Conservation (phyloP, 2,113 vertebrate genomes). For the Fulica atra region DNA sequence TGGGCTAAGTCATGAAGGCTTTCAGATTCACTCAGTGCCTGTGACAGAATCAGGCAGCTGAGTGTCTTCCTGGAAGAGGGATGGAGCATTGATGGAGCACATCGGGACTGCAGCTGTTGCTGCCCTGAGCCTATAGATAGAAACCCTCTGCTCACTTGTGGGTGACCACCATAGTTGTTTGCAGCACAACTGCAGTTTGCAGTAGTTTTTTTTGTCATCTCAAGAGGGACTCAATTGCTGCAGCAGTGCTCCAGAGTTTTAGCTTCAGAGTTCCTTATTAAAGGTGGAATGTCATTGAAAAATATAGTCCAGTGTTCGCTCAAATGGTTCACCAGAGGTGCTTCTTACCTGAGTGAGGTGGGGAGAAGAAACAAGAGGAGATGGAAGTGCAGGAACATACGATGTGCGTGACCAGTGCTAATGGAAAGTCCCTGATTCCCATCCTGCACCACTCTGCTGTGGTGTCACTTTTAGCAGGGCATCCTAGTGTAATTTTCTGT, state of each 20-base stretch:
- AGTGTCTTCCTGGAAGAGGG: neutral
- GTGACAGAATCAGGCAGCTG: neutral
- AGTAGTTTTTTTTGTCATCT: neutral
- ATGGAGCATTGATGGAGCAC: neutral
- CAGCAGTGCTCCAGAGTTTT: neutral
- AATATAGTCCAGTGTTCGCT: neutral
- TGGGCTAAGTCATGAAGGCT: neutral
- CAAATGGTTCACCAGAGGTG: neutral
- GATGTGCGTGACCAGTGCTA: neutral
- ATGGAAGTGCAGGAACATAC: neutral
- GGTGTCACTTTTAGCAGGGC: neutral
- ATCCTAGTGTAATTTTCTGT: neutral
- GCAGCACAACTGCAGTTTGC: neutral
- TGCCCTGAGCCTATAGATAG: neutral
- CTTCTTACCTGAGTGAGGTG: neutral
- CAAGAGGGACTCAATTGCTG: neutral
- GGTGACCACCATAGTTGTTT: neutral
- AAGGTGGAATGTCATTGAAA: neutral
- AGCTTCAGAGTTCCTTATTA: neutral
- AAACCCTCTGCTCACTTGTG: neutral
- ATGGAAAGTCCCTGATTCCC: neutral
- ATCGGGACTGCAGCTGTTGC: neutral
- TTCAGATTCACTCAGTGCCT: neutral
- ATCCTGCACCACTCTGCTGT: neutral
- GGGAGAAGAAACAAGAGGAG: neutral